Evolutionary conservation across 2,888 invertebrate species (phyloP), one percentile per base, ranked within the genome.

Genomic region (Tyria jacobaeae): DNA sequence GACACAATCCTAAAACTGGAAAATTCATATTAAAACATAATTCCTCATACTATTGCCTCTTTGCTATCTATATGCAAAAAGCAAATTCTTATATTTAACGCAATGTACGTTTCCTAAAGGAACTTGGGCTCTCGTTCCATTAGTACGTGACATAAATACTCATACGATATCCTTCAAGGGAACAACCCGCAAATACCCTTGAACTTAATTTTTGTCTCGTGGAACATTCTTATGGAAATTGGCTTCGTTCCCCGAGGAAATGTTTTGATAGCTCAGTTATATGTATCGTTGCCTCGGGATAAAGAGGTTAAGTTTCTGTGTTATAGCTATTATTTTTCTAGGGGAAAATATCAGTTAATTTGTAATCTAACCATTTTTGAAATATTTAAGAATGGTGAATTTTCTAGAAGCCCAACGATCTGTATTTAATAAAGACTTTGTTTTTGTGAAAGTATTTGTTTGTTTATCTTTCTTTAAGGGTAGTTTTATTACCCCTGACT

Each of bases 191-290:
- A 27, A 17, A 31, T 41, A 21, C 17, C 15, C 53, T 39, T 41
- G 41, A 55, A 31, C n/a, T 31, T 44, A 5, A 12, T 53, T 39
- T 52, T 7, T 31, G 54, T 12, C 17, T 27, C 44, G 31, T 41
- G 31, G 27, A 17, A 31, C 44, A 21, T 55, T 31, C 5, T 27
- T 31, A 41, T 55, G 41, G 31, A 55, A 55, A 55, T 55, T 55
- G 54, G 14, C 41, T 44, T 41, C 17, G 14, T 17, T 17, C 31
- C 54, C 41, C 6, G 9, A 27, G 21, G 54, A 55, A 0, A 15
- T 15, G 21, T 31, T n/a, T 41, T 34, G 21, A 31, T 31, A 17
- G 31, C 27, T 31, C 44, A 27, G 15, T 55, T 17, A 44, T 21
- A 21, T 3, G 44, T 10, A 9, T 41, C 9, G 17, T n/a, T 17